Conservation (phyloP, 2,797 vertebrate species). For the Enteromius anoplus region DNA sequence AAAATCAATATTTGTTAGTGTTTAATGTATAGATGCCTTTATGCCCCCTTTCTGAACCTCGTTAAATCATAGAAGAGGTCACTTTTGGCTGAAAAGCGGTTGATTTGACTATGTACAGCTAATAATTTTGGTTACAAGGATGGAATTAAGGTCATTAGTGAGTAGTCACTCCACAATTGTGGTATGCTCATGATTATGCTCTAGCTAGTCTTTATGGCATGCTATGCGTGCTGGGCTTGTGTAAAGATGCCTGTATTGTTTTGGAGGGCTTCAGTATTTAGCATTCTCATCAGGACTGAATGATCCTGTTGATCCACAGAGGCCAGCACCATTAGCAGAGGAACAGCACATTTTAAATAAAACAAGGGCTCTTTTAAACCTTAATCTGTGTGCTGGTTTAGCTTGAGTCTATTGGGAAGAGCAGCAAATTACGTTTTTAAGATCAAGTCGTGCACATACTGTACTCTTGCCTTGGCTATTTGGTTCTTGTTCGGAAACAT, state of each 20-base stretch:
- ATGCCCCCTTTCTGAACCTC: not conserved
- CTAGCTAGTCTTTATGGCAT: constrained; percentile 26
- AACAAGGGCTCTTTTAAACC: constrained; percentile 23
- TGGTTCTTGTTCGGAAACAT: constrained; percentile 1
- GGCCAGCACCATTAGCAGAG: constrained; percentile 56
- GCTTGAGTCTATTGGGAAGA: not conserved
- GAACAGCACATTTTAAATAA: constrained; percentile 26
- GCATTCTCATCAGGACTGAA: constrained; percentile 73
- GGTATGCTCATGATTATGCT: not conserved
- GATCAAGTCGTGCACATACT: not conserved
- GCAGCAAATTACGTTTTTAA: constrained; percentile 1
- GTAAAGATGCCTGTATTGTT: constrained; percentile 59
- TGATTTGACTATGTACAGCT: not conserved
- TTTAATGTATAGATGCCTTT: not conserved
- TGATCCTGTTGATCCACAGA: constrained; percentile 52
- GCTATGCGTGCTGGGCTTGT: constrained; percentile 44
- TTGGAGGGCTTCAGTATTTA: constrained; percentile 66
- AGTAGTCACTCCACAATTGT: not conserved
- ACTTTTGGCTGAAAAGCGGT: not conserved
- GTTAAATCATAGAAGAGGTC: not conserved
- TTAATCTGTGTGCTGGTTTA: not conserved
- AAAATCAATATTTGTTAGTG: not conserved
- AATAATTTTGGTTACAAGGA: not conserved
- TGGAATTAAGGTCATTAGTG: not conserved
- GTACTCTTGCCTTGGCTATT: not conserved